phyloP scores from a whole-genome alignment of 2,888 invertebrate species.

The Drosophila gaucha region DNA sequence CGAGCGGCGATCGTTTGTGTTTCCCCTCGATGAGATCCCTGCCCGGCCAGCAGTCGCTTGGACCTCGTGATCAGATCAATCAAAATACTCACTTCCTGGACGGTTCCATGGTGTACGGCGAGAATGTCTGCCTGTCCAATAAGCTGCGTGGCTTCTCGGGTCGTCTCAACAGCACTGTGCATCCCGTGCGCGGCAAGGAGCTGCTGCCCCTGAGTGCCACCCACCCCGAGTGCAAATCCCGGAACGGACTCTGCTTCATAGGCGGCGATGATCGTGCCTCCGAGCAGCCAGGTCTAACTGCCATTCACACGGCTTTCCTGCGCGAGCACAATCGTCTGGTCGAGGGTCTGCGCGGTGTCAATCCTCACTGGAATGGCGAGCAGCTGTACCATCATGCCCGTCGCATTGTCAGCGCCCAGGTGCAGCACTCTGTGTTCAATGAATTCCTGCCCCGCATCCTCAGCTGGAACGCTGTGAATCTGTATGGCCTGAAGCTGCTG shows the following conservation, averaged over 20 bases:
- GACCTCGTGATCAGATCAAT: conserved; percentile 96
- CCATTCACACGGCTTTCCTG: conserved; percentile 94
- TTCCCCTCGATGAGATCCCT: conserved; percentile 97
- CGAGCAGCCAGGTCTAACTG: conserved; percentile 95
- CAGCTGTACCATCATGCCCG: conserved; percentile 93
- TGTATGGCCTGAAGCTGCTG: conserved; percentile 93
- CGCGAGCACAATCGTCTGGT: conserved; percentile 96
- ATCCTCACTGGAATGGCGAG: conserved; percentile 96
- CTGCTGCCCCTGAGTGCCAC: conserved; percentile 91
- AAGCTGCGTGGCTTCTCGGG: conserved; percentile 92
- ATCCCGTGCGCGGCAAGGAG: conserved; percentile 91
- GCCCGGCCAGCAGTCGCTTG: conserved; percentile 94
- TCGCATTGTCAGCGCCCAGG: conserved; percentile 90
- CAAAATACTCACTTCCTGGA: conserved; percentile 96
- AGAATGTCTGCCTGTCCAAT: conserved; percentile 92
- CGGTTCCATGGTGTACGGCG: conserved; percentile 95
- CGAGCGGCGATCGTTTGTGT: conserved; percentile 93
- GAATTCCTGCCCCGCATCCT: conserved; percentile 96
- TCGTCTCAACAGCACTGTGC: conserved; percentile 91
- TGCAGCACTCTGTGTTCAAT: conserved; percentile 93
- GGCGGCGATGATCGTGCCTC: conserved; percentile 96
- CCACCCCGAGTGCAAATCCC: conserved; percentile 95
- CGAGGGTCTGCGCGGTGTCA: conserved; percentile 90
- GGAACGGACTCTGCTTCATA: conserved; percentile 94
- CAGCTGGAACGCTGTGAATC: conserved; percentile 94